Conservation (phyloP, 2,888 invertebrate species). For the Oeneis ivallda region DNA sequence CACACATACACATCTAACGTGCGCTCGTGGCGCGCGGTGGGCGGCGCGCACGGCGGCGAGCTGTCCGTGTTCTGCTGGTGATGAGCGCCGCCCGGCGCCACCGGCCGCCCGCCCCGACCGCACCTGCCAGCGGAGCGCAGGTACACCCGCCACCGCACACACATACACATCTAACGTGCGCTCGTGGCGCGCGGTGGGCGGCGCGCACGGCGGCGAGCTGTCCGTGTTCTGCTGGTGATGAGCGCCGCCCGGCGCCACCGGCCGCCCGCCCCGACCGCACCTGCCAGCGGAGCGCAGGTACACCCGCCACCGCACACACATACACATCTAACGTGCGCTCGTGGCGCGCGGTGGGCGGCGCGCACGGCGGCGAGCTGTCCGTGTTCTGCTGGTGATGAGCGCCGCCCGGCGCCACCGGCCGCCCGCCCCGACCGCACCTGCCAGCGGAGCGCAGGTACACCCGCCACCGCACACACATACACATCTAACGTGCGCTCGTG, state of each 20-base stretch:
- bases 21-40: neutral
- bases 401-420: neutral
- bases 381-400: neutral
- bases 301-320: no score
- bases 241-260: neutral
- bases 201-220: neutral
- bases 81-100: neutral
- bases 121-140: neutral
- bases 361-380: neutral
- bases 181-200: neutral
- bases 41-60: neutral
- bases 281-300: neutral
- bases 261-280: neutral
- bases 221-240: slow-evolving; percentile 1
- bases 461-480: no score
- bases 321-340: no score
- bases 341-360: slow-evolving; percentile 1
- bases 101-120: neutral
- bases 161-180: no score
- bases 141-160: neutral
- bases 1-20: no score
- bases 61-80: slow-evolving; percentile 1
- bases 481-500: neutral
- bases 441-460: neutral
- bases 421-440: neutral